A percentile compares a stretch with the other conserved stretches of the same genome.
These are phyloP conservation scores for Hydropotes inermis DNA, from an alignment of 2,113 vertebrate genomes.

Conservation along the genomic window DNA sequence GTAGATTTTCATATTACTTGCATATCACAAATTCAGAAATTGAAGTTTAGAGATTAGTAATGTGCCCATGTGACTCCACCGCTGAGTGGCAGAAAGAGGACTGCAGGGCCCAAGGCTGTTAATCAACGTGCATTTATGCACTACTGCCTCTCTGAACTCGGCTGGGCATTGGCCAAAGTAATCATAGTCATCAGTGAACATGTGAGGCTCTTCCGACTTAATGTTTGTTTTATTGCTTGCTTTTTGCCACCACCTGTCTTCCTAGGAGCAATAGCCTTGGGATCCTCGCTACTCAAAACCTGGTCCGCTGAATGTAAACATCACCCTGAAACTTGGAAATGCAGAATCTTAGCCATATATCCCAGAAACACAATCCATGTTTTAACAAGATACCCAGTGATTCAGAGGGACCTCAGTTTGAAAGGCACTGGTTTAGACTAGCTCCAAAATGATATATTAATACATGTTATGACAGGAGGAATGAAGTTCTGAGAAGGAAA, in stretches of 20 bases:
- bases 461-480: neutral
- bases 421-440: neutral
- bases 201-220: neutral
- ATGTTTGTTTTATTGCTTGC: neutral
- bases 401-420: neutral
- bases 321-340: neutral
- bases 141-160: neutral
- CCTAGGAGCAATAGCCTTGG: neutral
- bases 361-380: neutral
- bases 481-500: neutral
- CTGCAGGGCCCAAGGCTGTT: neutral
- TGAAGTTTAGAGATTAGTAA: neutral
- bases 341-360: neutral
- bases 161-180: neutral
- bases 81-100: neutral
- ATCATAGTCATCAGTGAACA: neutral
- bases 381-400: neutral
- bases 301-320: accelerated
- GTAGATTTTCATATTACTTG: neutral
- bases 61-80: neutral
- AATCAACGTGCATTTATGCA: neutral
- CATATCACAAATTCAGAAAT: neutral
- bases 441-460: neutral
- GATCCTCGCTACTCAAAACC: neutral
- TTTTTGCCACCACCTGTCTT: neutral